phyloP scores from a whole-genome alignment of 2,113 vertebrate genomes.

The Leptobrachium leishanense region DNA sequence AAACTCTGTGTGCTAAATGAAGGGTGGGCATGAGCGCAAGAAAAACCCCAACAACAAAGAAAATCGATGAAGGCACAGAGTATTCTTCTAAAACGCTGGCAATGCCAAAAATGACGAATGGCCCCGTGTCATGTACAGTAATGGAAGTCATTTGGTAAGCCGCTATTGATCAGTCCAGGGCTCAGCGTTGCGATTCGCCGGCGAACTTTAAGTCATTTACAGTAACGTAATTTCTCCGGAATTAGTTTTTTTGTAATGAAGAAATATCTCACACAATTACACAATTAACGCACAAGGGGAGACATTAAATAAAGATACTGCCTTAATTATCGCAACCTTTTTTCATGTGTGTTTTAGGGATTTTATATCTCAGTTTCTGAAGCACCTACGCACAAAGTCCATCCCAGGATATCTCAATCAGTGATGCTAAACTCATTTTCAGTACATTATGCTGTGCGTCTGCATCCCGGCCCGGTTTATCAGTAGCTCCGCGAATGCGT shows the following conservation, averaged over 20 bases:
- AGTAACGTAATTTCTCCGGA: neutral
- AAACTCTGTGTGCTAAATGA: constrained; percentile 1
- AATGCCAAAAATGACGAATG: neutral
- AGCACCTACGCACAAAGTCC: no score
- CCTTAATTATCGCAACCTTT: neutral
- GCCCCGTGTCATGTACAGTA: neutral
- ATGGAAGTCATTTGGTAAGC: neutral
- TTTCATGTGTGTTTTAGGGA: neutral
- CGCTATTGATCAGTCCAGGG: neutral
- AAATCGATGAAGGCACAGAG: neutral
- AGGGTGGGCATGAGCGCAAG: neutral
- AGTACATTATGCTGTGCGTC: no score
- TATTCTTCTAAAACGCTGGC: neutral
- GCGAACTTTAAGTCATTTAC: neutral
- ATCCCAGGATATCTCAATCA: neutral
- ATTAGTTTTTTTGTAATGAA: neutral
- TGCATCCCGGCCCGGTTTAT: no score
- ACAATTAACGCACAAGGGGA: neutral
- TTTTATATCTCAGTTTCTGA: no score
- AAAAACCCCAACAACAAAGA: no score
- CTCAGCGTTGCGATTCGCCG: neutral
- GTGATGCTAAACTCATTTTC: no score
- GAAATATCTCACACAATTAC: neutral
- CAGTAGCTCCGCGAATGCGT: no score
- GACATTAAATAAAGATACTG: neutral